Base-by-base conservation (phyloP, 2,113 vertebrate genomes). In the Triplophysa siluroides region DNA sequence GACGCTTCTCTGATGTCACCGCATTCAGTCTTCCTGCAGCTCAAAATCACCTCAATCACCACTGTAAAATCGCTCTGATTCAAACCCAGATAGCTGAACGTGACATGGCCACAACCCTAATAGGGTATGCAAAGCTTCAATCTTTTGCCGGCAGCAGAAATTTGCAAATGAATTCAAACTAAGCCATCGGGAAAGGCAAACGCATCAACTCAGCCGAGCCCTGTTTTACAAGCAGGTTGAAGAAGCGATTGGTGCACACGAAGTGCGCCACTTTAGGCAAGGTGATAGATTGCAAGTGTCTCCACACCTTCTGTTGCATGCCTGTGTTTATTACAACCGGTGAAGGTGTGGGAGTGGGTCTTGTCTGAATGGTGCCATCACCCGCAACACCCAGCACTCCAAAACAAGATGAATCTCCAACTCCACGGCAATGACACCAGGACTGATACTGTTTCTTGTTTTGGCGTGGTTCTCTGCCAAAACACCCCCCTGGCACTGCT, bases 281-380 rank as follows among this genome's bases (percentile, higher is more conserved):
- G 33, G 52, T 78, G 62, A 89, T 89, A 88, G 86, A 92, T 89
- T 85, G 87, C 84, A 78, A 81, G 81, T 86, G 79, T 88, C 86
- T 82, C 86, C 73, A 56, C 83, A 91, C 87, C 90, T 91, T 92
- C 91, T 91, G 89, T 84, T 90, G 83, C 86, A 84, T 61, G 74
- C 84, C 91, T 89, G 85, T 89, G 89, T 89, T 89, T 89, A 90
- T 89, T 86, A 82, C 81, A 43, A 43, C 84, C 63, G 76, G 78
- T 83, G 80, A 73, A 73, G 41, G 56, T 74, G 21, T 45, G 69
- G 19, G 84, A 86, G 83, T 64, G 81, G 79, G 78, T 81, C 64
- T 38, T 92, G 89, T 89, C 88, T 78, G 68, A 83, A 74, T 33
- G 71, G 86, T 87, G 86, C 87, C 82, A 84, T 83, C 84, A 76